Conservation (phyloP, 2,113 vertebrate species). For the Zosterops japonicus region DNA sequence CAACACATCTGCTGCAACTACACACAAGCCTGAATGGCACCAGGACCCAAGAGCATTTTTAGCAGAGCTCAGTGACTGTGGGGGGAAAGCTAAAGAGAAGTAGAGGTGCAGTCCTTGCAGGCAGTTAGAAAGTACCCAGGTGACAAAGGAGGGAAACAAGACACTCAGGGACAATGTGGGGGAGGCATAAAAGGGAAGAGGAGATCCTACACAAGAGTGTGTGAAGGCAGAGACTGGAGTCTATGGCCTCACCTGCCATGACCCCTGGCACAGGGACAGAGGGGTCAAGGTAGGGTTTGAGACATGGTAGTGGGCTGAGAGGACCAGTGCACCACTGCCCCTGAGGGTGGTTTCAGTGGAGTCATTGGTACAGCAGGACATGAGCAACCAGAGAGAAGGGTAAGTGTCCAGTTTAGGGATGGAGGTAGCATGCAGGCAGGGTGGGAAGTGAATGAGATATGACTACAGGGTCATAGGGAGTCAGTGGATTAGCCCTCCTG, state of each 20-base stretch:
- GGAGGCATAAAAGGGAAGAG: neutral
- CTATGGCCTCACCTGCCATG: neutral
- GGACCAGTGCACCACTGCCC: fast-evolving
- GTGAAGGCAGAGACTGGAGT: neutral
- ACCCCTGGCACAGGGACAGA: fast-evolving
- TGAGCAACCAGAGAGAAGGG: fast-evolving
- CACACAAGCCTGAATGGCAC: neutral
- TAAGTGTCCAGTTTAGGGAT: neutral
- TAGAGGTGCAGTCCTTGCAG: neutral
- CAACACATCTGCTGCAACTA: neutral
- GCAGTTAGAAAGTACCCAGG: neutral
- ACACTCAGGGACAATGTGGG: neutral
- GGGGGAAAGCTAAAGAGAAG: neutral
- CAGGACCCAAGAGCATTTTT: neutral
- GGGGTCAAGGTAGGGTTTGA: fast-evolving
- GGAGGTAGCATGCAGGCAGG: neutral
- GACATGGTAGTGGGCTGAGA: neutral
- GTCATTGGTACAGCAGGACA: neutral
- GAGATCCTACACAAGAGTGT: fast-evolving
- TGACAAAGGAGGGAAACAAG: neutral
- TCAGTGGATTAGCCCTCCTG: neutral
- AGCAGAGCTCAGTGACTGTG: neutral
- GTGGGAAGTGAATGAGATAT: neutral
- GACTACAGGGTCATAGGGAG: neutral
- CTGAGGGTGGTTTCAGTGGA: neutral